phyloP scores from a whole-genome alignment of 1,140 invertebrate species.

The Meloidogyne hapla region DNA sequence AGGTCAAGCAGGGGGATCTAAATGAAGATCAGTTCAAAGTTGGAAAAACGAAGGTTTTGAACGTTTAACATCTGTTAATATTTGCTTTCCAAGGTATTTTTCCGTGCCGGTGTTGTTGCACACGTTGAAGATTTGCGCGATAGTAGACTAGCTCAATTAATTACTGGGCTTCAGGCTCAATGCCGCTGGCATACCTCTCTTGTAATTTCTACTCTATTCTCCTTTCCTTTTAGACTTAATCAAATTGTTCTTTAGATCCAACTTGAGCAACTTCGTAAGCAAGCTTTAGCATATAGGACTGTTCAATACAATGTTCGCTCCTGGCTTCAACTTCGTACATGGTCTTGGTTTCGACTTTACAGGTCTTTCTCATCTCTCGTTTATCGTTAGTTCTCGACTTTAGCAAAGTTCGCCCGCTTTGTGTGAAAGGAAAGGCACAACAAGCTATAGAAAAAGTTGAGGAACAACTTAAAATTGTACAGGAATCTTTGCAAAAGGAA shows the following conservation, averaged over 20 bases:
- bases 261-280: conserved; percentile 45
- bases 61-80: conserved; percentile 69
- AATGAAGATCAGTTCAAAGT: conserved; percentile 58
- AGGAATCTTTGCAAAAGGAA: conserved; percentile 78
- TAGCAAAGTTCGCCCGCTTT: conserved; percentile 19
- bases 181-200: conserved; percentile 55
- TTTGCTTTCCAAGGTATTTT: conserved; percentile 79
- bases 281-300: conserved; percentile 84
- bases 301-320: conserved; percentile 98
- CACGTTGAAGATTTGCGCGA: conserved; percentile 99
- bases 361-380: neutral
- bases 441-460: conserved; percentile 86
- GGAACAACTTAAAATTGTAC: conserved; percentile 87
- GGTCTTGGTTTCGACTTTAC: conserved; percentile 69
- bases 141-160: conserved; percentile 91
- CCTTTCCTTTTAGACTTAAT: neutral
- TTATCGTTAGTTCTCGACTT: neutral
- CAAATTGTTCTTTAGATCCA: conserved; percentile 44
- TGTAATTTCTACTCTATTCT: neutral
- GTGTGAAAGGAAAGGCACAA: conserved; percentile 52
- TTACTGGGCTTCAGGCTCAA: conserved; percentile 86
- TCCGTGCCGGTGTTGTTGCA: conserved; percentile 99
- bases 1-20: conserved; percentile 24
- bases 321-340: conserved; percentile 94
- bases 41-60: conserved; percentile 66